phyloP scores from a whole-genome alignment of 2,113 vertebrate genomes.

The Platichthys flesus region DNA sequence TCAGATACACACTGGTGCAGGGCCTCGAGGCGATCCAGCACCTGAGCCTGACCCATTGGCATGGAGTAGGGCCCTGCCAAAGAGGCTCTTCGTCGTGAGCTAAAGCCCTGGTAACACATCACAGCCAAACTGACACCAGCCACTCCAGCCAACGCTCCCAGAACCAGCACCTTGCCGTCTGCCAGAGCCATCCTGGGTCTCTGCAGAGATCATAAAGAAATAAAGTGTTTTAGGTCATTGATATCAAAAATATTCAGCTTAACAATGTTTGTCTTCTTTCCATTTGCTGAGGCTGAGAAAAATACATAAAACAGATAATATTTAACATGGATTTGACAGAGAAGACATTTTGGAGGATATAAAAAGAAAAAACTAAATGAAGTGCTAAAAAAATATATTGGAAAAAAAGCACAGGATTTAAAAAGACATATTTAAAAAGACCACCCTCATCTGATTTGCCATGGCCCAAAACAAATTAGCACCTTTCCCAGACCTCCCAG shows the following conservation, averaged over 20 bases:
- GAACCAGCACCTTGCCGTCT: conserved; percentile 85
- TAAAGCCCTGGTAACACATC: conserved; percentile 83
- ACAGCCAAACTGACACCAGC: conserved; percentile 88
- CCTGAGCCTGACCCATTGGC: conserved; percentile 84
- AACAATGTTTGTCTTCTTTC: background rate
- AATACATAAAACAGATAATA: background rate
- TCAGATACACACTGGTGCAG: conserved; percentile 89
- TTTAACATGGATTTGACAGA: background rate
- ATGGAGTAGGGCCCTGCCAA: conserved; percentile 26
- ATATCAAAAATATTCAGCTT: background rate
- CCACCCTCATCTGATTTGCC: too few relatives aligned
- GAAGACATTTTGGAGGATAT: background rate
- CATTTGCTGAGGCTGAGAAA: too few relatives aligned
- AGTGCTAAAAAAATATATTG: background rate
- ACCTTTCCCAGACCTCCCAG: too few relatives aligned
- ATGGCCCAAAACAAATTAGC: too few relatives aligned
- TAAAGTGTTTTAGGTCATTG: background rate
- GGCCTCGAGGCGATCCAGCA: conserved; percentile 89
- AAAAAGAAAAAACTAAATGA: background rate
- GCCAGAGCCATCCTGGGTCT: conserved; percentile 84
- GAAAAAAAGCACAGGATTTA: too few relatives aligned
- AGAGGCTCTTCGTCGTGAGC: conserved; percentile 23
- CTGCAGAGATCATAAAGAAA: conserved; percentile 33
- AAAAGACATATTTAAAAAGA: too few relatives aligned
- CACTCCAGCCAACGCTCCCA: conserved; percentile 89